A percentile compares a stretch with the other conserved stretches of the same genome.
Conservation (phyloP, 2,113 vertebrate species). For the Catharus fuscescens region DNA sequence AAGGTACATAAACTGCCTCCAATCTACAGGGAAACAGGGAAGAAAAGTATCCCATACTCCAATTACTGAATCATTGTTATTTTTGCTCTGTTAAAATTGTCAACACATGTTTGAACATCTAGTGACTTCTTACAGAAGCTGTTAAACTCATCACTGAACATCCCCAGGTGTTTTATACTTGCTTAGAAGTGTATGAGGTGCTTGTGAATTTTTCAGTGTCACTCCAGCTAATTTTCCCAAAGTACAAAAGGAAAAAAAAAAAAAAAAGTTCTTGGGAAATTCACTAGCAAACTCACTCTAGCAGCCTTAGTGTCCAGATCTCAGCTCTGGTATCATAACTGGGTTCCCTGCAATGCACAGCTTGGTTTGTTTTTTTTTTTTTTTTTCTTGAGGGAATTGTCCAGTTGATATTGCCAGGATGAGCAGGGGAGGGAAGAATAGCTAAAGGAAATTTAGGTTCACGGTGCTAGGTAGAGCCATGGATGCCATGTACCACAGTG, state of each 20-base stretch:
- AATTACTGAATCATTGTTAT: background rate
- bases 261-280: background rate
- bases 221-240: background rate
- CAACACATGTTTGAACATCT: background rate
- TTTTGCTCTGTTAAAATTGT: background rate
- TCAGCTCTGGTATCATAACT: background rate
- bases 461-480: rapidly evolving
- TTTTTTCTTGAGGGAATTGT: background rate
- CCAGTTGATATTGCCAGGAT: background rate
- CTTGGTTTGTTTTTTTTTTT: background rate
- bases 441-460: background rate
- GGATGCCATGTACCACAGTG: background rate
- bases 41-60: background rate
- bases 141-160: background rate
- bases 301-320: background rate
- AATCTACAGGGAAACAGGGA: background rate
- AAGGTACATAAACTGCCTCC: background rate
- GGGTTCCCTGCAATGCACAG: background rate
- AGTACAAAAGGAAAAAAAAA: background rate
- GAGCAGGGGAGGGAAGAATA: background rate
- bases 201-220: background rate
- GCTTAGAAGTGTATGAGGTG: background rate
- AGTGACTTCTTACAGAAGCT: background rate
- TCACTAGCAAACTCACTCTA: background rate
- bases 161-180: background rate